Evolutionary conservation across 2,797 vertebrate genomes (phyloP), one percentile per base, ranked within the genome.

Genomic region (Acanthornis magna): DNA sequence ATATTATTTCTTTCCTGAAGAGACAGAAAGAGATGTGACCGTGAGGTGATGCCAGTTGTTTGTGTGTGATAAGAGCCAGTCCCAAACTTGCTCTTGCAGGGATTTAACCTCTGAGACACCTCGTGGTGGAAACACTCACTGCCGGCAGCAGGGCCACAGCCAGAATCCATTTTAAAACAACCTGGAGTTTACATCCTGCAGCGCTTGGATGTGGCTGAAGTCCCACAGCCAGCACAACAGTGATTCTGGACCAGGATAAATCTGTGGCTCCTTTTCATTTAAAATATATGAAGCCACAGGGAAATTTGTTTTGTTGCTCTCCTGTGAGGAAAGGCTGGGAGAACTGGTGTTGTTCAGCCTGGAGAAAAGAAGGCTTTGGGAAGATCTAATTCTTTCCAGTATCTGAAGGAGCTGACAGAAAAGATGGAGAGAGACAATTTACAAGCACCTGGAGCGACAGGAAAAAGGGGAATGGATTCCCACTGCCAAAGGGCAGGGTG

Each of bases 61-160:
- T 22, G 50, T 60, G 21, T 34, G 60, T 29, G 10, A 13, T 10
- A 43, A 40, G 51, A 77, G 25, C 54, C 40, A 25, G 50, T 79
- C 72, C 50, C 81, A 29, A 38, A 53, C 45, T 75, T 48, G 40
- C 72, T 74, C 70, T 70, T 30, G 71, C 91, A 91, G 91, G 5
- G 38, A 82, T 91, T 89, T 68, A 68, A 96, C 94, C 94, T 97
- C 87, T 95, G 97, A 98, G 98, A 97, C 98, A 96, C 97, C 98
- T 98, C 96, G 97, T 95, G 97, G 97, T 91, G 76, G 94, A 93
- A 96, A 88, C 73, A 81, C 76, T 96, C 85, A 95, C 91, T 95
- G 94, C 96, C 83, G 5, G 3, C 8, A 65, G 80, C 43, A 47
- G 36, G 38, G 48, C 71, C 75, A 34, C 27, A 2, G 2, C 51